Base-by-base conservation (phyloP, 2,797 vertebrate species). In the Selene dorsalis region DNA sequence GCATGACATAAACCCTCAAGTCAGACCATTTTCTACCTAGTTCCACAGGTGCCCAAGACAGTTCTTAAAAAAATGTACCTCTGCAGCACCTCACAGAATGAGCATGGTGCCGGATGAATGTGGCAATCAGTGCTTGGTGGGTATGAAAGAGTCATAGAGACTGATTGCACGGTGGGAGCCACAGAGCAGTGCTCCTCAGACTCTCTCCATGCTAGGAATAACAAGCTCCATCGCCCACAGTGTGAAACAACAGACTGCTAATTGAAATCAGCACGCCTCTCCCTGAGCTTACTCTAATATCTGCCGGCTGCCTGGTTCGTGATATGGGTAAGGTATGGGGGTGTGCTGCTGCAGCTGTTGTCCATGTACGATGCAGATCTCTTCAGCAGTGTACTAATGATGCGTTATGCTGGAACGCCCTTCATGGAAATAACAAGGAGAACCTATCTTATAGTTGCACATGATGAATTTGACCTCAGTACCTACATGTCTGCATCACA, bases 231-330 rank as follows among this genome's bases (percentile, higher is more conserved):
- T 91, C 88, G 80, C 90, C 91, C 91, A 91, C 93, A 86, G 92
- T 92, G 89, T 92, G 92, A 93, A 92, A 92, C 93, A 93, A 91
- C 91, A 94, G 90, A 92, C 91, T 89, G 88, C 92, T 95, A 94
- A 95, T 94, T 94, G 91, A 93, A 94, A 93, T 88, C 93, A 94
- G 91, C 93, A 92, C 82, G 90, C 86, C 90, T 89, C 89, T 91
- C 87, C 88, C 86, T 53, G 72, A 90, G 89, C 86, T 84, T 88
- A 90, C 89, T 92, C 88, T 87, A 90, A 93, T 91, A 91, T 91
- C 88, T 89, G 81, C 86, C 43, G 81, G 86, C 86, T 90, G 84
- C 76, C 77, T 77, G 65, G 26, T 84, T 84, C 0, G 12, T 85
- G 76, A 79, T 78, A 87, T 85, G 89, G 89, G 84, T 90, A 78